Base-by-base conservation (phyloP, 1,140 invertebrate species). In the Bombyx mandarina region DNA sequence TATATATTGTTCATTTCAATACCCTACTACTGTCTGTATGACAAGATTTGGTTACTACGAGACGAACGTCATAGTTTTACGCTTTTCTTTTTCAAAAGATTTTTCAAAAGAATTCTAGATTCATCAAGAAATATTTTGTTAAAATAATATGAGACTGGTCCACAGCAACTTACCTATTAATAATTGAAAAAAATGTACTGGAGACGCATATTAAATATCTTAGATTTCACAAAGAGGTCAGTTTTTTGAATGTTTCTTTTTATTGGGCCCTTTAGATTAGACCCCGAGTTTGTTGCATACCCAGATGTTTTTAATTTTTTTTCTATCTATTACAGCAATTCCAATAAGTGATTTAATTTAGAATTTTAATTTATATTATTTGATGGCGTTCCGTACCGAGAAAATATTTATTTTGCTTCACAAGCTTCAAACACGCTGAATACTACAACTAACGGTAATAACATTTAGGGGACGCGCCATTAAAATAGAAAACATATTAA, bases 31-130 rank as follows among this genome's bases (percentile, higher is more conserved):
- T 63, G 48, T 58, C 63, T 64, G 58, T 62, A 35, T 35, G 26
- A 35, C 67, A 69, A 71, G 61, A 70, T 69, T 75, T 72, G 69
- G 72, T 62, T 57, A 59, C 76, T 86, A 86, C 73, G 73, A 86
- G 83, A 86, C 83, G 79, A 81, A 71, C 78, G 79, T 75, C 78
- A 67, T 65, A 56, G 59, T 65, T 18, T 62, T 60, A 71, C 66
- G 78, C 81, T 84, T 82, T 73, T 68, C 4, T 35, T 35, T 75
- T 73, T 65, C 56, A 63, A 77, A 53, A 52, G 54, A 62, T 68
- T 49, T 66, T 80, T 82, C 68, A 82, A 82, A 71, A 80, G 35
- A 35, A 35, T 35, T 35, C 26, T 35, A 35, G 26, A 35, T 35
- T 35, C 26, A 35, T 35, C 26, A 5, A 35, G 26, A 35, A 35